Percentiles rank a stretch among this genome's conserved stretches.
phyloP scores from a whole-genome alignment of 2,113 vertebrate genomes.

The Capra hircus region DNA sequence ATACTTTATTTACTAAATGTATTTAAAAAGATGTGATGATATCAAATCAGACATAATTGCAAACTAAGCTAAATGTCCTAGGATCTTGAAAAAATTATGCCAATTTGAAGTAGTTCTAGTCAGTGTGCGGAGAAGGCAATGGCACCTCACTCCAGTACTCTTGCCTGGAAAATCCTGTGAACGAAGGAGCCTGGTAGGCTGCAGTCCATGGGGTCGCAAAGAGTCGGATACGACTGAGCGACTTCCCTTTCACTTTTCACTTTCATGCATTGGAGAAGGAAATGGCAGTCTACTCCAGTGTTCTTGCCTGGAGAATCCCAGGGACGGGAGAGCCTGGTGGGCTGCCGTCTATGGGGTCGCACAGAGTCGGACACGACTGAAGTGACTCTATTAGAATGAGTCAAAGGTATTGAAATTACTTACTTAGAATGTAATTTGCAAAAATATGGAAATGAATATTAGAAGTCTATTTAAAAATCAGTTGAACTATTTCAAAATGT shows the following conservation, averaged over 20 bases:
- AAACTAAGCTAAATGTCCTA: background rate
- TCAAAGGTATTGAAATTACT: background rate
- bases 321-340: no score
- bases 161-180: no score
- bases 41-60: constrained; percentile 20
- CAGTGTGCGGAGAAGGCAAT: background rate
- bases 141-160: no score
- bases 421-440: background rate
- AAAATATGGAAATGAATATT: background rate
- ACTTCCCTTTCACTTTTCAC: no score
- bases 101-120: background rate
- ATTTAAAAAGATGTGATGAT: background rate
- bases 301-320: no score
- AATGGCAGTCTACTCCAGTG: no score
- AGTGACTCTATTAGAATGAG: background rate
- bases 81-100: background rate
- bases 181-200: no score
- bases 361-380: no score
- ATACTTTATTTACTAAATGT: constrained; percentile 1
- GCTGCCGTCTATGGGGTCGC: no score
- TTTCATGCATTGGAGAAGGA: no score
- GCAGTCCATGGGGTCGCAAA: no score
- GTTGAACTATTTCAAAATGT: background rate
- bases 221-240: no score
- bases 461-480: background rate